These are phyloP conservation scores for Enteromius viviparus DNA, from an alignment of 2,797 vertebrate genomes.

Conservation along the genomic window DNA sequence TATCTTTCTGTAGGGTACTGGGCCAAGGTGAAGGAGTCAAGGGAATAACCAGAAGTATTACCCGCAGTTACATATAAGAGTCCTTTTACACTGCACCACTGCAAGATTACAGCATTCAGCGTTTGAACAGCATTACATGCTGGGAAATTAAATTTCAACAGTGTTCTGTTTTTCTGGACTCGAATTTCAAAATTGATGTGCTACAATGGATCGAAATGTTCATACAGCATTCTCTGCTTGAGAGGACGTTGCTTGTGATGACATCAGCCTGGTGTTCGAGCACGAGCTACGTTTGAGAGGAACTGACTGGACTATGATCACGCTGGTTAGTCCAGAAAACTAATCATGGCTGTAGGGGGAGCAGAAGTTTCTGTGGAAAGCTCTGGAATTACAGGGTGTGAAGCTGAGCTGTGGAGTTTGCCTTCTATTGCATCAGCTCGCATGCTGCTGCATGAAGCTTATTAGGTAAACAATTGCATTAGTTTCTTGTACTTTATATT, in stretches of 20 bases:
- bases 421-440: conserved; percentile 58
- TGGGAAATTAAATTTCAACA: conserved; percentile 40
- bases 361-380: conserved; percentile 50
- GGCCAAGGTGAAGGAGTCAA: neutral
- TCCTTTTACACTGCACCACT: neutral
- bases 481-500: conserved; percentile 52
- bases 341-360: conserved; percentile 52
- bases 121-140: conserved; percentile 26
- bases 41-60: conserved; percentile 3
- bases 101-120: conserved; percentile 37
- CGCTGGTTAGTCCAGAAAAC: conserved; percentile 42
- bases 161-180: conserved; percentile 22
- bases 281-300: neutral
- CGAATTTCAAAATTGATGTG: conserved; percentile 11
- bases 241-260: conserved; percentile 38
- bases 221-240: conserved; percentile 11
- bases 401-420: conserved; percentile 48
- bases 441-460: conserved; percentile 45
- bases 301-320: conserved; percentile 47
- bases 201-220: conserved; percentile 12
- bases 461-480: conserved; percentile 57
- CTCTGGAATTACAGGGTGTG: conserved; percentile 52
- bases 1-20: neutral
- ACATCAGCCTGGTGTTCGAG: conserved; percentile 48
- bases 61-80: conserved; percentile 34